Base-by-base conservation (phyloP, 2,113 vertebrate species). In the Rhabdornis inornatus region DNA sequence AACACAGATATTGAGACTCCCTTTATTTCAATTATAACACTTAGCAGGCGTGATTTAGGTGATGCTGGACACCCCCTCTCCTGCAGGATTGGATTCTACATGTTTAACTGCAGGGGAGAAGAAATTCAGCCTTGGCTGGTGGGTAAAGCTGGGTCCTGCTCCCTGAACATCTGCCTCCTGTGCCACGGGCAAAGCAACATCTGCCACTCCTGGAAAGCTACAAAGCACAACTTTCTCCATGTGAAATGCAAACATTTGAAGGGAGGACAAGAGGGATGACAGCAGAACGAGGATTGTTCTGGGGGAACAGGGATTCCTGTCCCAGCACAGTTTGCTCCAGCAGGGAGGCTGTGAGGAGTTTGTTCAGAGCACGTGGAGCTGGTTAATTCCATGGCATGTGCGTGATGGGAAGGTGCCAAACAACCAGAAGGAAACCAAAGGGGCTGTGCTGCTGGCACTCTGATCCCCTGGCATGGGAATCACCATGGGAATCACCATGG, bases 1-100 rank as follows among this genome's bases (percentile, higher is more conserved):
- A 92, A 92, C 81, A 35, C 57, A 89, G 93, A 91, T 47, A 94
- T 44, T 68, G 66, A 93, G 88, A 42, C 66, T 74, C 44, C n/a
- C 77, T 69, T 79, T 44, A 50, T 66, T 55, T 35, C 31, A 47
- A 76, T 84, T 69, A 10, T 13, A 84, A 52, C 31, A 35, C 53
- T 91, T 37, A 60, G 69, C 53, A 86, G 61, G 45, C 39, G 28
- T 31, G 86, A 94, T 0, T 60, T 81, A 92, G 85, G 61, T 47
- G 89, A 64, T 37, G 55, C 40, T 65, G 55, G 74, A 57, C 42
- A 72, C 8, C 47, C 31, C 15, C 13, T 50, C 68, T 80, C 44
- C 76, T 81, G 74, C 44, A 82, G 90, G 59, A 79, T 77, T 85
- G 60, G 59, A 37, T 74, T 92, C 39, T 9, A 8, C 40, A 19